Conservation (phyloP, 1,140 invertebrate genomes). For the Maniola jurtina region DNA sequence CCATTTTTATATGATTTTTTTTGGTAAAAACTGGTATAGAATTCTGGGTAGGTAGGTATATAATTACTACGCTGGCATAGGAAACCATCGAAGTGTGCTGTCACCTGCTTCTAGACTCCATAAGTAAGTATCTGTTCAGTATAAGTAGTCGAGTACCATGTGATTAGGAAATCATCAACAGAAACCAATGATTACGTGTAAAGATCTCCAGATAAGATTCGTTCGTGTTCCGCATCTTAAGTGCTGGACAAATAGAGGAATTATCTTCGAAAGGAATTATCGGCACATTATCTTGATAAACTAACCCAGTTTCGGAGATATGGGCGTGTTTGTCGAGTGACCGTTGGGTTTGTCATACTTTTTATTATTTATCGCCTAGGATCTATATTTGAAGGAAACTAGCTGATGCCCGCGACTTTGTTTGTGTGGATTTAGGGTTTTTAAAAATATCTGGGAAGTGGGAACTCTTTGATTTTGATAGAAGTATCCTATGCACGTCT, state of each 20-base stretch:
- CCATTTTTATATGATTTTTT: too few species aligned
- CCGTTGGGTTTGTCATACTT: slow-evolving; percentile 13
- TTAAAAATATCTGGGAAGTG: too few species aligned
- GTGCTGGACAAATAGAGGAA: slow-evolving; percentile 43
- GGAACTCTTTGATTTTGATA: too few species aligned
- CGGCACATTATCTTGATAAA: slow-evolving; percentile 40
- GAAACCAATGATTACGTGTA: slow-evolving; percentile 16
- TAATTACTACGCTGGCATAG: too few species aligned
- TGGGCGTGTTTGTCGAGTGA: slow-evolving; percentile 28
- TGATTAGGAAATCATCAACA: slow-evolving; percentile 10
- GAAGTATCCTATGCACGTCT: too few species aligned
- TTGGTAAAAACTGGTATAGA: too few species aligned
- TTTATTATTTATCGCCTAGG: slow-evolving; percentile 14
- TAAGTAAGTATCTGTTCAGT: background rate
- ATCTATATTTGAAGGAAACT: slow-evolving; percentile 4
- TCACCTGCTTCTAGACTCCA: too few species aligned
- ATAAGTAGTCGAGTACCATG: background rate
- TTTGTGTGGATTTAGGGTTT: background rate
- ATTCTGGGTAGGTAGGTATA: too few species aligned
- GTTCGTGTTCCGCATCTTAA: slow-evolving; percentile 32
- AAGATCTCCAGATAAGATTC: slow-evolving; percentile 31
- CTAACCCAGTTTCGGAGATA: slow-evolving; percentile 42
- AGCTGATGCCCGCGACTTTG: background rate
- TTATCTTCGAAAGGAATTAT: slow-evolving; percentile 43
- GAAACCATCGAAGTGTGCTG: too few species aligned